phyloP scores from a whole-genome alignment of 2,797 vertebrate genomes.

The Danio jaintianensis region DNA sequence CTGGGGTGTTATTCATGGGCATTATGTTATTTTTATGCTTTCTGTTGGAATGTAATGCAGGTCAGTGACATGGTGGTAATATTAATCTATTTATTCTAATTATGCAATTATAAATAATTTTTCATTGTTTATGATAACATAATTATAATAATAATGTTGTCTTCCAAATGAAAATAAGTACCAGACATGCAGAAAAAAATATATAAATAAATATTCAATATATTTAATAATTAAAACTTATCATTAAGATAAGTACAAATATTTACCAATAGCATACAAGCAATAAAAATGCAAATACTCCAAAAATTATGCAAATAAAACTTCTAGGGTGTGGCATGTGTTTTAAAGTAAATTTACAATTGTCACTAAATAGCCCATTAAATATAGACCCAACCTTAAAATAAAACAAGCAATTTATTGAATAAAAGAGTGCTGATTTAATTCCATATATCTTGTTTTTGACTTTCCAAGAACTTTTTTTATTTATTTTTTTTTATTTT shows the following conservation, averaged over 20 bases:
- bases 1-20: conserved; percentile 6
- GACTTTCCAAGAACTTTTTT: neutral
- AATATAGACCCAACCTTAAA: neutral
- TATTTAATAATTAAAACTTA: neutral
- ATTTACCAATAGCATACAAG: no score
- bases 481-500: no score
- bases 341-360: neutral
- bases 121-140: neutral
- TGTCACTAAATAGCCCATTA: no score
- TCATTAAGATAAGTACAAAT: neutral
- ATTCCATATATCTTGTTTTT: neutral
- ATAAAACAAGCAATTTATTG: neutral
- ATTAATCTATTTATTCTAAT: neutral
- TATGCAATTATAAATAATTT: no score
- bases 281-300: no score
- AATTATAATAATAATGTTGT: neutral
- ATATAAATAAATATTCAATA: neutral
- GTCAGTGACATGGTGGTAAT: neutral
- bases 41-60: neutral
- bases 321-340: no score
- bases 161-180: neutral
- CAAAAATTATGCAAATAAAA: no score
- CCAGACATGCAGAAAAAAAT: neutral
- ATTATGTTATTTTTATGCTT: conserved; percentile 6
- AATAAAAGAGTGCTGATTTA: neutral